Conservation (phyloP, 2,888 invertebrate genomes). For the Prosapia bicincta region DNA sequence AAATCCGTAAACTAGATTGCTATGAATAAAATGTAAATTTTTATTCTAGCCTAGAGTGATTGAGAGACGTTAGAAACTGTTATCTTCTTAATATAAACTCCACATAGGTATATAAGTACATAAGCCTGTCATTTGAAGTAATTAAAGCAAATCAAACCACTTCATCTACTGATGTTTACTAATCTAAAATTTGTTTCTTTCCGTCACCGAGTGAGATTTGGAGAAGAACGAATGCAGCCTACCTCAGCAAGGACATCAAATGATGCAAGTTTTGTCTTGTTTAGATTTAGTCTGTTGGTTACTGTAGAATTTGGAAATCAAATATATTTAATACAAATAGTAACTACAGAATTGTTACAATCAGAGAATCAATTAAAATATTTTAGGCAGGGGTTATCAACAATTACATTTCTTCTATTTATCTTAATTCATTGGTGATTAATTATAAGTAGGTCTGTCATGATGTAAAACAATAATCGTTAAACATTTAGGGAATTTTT, state of each 20-base stretch:
- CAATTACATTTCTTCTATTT: too few relatives aligned
- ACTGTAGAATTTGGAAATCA: too few relatives aligned
- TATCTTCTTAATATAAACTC: not conserved
- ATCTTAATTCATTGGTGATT: too few relatives aligned
- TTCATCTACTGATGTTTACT: not conserved
- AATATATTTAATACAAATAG: too few relatives aligned
- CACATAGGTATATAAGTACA: not conserved
- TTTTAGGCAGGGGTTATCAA: too few relatives aligned
- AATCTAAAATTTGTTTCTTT: constrained; percentile 2
- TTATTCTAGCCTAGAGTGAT: too few relatives aligned
- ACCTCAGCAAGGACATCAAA: not conserved
- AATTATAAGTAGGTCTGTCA: too few relatives aligned
- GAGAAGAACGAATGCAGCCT: not conserved
- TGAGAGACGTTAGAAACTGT: not conserved
- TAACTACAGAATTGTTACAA: too few relatives aligned
- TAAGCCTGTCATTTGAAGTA: not conserved
- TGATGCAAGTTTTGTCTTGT: not conserved
- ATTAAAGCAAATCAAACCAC: not conserved
- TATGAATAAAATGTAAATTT: too few relatives aligned
- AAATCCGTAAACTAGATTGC: too few relatives aligned
- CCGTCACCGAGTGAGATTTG: not conserved
- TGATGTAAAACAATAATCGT: too few relatives aligned
- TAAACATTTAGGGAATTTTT: too few relatives aligned
- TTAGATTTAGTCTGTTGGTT: not conserved
- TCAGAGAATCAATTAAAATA: not conserved